Evolutionary conservation across 2,113 vertebrate species (phyloP).

Genomic region (Serilophus lunatus): DNA sequence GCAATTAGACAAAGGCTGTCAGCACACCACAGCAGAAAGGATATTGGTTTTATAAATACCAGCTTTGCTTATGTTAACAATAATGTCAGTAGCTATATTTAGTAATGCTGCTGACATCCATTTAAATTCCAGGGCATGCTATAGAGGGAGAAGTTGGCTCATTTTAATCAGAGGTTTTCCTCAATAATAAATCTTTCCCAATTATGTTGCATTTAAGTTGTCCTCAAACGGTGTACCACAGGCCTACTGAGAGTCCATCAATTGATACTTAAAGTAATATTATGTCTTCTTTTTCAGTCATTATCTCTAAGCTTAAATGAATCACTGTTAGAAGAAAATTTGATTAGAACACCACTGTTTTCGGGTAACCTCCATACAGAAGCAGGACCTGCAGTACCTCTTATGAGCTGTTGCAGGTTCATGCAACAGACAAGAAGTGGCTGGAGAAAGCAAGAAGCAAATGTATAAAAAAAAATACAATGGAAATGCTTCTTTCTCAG

Average conservation of each 20-base stretch:
- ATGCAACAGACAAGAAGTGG: background rate
- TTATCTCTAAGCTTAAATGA: background rate
- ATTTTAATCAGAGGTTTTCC: background rate
- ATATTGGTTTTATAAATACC: background rate
- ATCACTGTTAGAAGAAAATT: background rate
- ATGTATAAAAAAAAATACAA: background rate
- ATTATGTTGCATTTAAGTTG: background rate
- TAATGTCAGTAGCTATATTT: conserved; percentile 29
- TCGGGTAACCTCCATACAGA: background rate
- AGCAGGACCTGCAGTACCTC: background rate
- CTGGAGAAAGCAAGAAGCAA: background rate
- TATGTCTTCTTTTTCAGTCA: background rate
- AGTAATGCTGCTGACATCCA: background rate
- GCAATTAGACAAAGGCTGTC: conserved; percentile 5
- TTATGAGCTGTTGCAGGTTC: background rate
- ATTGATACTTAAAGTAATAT: background rate
- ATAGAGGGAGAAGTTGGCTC: background rate
- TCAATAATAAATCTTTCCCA: background rate
- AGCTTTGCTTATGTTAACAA: background rate
- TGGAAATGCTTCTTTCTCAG: background rate
- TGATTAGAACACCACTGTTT: background rate
- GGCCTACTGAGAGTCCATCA: background rate
- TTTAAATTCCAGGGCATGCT: conserved; percentile 8
- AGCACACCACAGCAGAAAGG: background rate
- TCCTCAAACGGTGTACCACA: background rate